phyloP scores from a whole-genome alignment of 2,888 invertebrate genomes.

The Noctua pronuba region DNA sequence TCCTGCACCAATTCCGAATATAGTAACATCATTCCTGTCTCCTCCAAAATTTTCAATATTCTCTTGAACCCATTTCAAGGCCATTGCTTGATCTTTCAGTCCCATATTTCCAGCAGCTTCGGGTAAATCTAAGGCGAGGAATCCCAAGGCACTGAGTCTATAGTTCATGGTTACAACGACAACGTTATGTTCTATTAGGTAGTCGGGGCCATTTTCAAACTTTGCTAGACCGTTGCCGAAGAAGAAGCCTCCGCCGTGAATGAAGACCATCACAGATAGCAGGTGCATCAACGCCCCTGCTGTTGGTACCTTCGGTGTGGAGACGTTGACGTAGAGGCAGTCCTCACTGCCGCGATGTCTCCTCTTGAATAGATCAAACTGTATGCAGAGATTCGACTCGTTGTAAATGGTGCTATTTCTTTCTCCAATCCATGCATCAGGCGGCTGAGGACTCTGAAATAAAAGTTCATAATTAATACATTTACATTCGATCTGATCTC shows the following conservation, averaged over 20 bases:
- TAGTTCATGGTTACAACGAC: constrained; percentile 85
- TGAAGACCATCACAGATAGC: constrained; percentile 78
- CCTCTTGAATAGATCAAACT: constrained; percentile 67
- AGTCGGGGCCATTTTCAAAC: constrained; percentile 78
- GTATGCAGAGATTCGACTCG: constrained; percentile 72
- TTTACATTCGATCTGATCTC: too few relatives aligned
- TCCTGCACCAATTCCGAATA: constrained; percentile 80
- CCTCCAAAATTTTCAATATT: constrained; percentile 79
- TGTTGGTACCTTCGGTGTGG: constrained; percentile 75
- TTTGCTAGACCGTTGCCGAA: constrained; percentile 76
- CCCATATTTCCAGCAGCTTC: constrained; percentile 83
- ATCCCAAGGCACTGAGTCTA: constrained; percentile 82
- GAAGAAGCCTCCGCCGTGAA: constrained; percentile 84
- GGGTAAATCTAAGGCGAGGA: constrained; percentile 77
- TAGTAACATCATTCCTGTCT: constrained; percentile 77
- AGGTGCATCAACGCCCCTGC: constrained; percentile 47
- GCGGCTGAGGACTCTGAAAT: constrained; percentile 81
- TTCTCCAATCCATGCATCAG: constrained; percentile 83
- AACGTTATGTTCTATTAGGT: constrained; percentile 77
- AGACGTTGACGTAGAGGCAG: constrained; percentile 82
- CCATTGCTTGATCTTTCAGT: constrained; percentile 80
- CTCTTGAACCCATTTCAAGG: constrained; percentile 79
- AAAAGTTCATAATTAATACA: neutral
- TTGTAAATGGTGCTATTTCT: constrained; percentile 85
- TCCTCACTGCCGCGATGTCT: constrained; percentile 77